Evolutionary conservation across 2,888 invertebrate genomes (phyloP), one percentile per base, ranked within the genome.

Genomic region (Monopis laevigella): DNA sequence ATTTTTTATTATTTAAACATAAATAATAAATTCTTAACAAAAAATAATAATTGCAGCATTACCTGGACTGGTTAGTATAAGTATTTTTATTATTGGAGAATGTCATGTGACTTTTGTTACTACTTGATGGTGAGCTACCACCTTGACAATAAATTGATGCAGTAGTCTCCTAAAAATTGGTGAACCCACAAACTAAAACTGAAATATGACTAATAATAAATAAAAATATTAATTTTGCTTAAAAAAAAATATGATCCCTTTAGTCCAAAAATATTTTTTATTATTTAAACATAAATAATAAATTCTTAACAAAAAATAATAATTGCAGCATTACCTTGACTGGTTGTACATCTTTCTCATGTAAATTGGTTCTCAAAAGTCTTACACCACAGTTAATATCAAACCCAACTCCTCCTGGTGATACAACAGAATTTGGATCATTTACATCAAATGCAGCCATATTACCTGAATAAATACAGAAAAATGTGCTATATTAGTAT

Each of bases 351-450:
- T 99, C 98, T 63, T 92, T 89, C 62, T 96, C 96, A 62, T 83
- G 87, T 6, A 99, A 85, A 83, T 98, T 99, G 1, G 99, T 99
- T 53, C 99, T 84, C 36, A 99, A 74, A 41, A 99, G 82, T 21
- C 98, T 86, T 1, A 99, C 98, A 2, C 98, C 98, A 80, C 98
- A 99, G 65, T 99, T 99, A 26, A 99, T 99, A 73, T 99, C 98
- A 77, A 99, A 99, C 5, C 98, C 99, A 12, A 99, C 99, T 43
- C 98, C 99, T 41, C 98, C 96, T 12, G 99, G 99, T 4, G 96
- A 96, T 2, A 97, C 97, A 48, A 99, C 92, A 4, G 98, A 91
- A 47, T 88, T 83, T 0, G 96, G 95, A 78, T 99, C 87, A 52
- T 88, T 83, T 77, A 94, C 89, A 72, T 99, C 98, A 80, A 99